A percentile compares a stretch with the other conserved stretches of the same genome.
Evolutionary conservation across 2,797 vertebrate genomes (phyloP).

Genomic region (Eulemur rubriventer): DNA sequence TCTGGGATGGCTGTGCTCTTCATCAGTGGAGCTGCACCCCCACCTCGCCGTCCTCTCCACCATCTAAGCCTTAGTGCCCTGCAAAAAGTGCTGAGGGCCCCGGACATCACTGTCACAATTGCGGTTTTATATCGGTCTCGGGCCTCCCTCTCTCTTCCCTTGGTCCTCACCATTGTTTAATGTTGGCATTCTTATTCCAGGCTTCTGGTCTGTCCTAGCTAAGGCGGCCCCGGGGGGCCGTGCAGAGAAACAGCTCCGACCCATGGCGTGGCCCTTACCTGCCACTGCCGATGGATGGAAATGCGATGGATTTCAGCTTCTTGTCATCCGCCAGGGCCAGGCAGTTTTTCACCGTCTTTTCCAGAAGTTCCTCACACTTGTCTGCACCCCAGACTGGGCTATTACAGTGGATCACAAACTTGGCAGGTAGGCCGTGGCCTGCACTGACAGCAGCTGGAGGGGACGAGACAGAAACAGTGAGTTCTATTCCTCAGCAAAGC

Average conservation of each 20-base stretch:
- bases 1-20: background rate
- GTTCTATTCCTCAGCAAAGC: background rate
- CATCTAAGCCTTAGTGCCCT: background rate
- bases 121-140: background rate
- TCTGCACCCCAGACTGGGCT: conserved; percentile 97
- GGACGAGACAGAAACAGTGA: conserved; percentile 57
- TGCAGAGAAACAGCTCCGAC: background rate
- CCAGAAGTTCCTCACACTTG: conserved; percentile 97
- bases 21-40: background rate
- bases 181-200: background rate
- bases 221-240: background rate
- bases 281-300: conserved; percentile 98
- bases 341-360: conserved; percentile 98
- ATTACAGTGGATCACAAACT: conserved; percentile 98
- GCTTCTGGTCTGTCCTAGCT: background rate
- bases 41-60: background rate
- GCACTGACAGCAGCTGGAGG: conserved; percentile 91
- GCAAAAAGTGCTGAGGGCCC: background rate
- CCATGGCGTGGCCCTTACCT: conserved; percentile 85
- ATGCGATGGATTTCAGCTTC: conserved; percentile 97
- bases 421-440: conserved; percentile 94
- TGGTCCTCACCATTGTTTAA: background rate
- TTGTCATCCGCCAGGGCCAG: conserved; percentile 98
- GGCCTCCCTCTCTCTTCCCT: background rate
- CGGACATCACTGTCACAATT: background rate